A percentile compares a stretch with the other conserved stretches of the same genome.
Evolutionary conservation across 2,797 vertebrate species (phyloP).

Genomic region (Rhinophrynus dorsalis): DNA sequence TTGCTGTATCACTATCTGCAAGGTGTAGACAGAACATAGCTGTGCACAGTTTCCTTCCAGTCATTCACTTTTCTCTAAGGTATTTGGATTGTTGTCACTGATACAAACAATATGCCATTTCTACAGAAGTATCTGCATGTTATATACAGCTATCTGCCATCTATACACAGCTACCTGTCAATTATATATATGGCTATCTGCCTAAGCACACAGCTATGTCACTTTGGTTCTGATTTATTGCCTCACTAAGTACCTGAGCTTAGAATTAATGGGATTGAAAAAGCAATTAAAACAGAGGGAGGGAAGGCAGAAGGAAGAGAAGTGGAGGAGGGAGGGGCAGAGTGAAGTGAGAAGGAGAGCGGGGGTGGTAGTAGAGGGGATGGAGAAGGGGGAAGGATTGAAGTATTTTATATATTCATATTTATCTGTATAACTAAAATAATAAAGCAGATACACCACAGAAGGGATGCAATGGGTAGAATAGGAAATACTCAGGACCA

Average conservation of each 20-base stretch:
- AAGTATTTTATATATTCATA: no score
- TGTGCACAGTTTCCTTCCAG: no score
- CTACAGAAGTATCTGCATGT: neutral
- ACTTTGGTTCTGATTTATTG: conserved; percentile 43
- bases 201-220: conserved; percentile 22
- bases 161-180: conserved; percentile 8
- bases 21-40: no score
- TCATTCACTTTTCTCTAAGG: no score
- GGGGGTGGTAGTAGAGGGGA: neutral
- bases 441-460: no score
- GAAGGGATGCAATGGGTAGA: no score
- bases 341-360: neutral
- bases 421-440: no score
- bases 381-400: neutral
- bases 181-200: conserved; percentile 20
- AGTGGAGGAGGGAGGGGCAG: neutral
- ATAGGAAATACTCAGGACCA: neutral
- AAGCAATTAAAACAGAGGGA: conserved; percentile 25
- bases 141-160: neutral
- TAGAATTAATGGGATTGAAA: conserved; percentile 49
- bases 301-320: neutral
- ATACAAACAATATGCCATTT: no score
- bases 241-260: conserved; percentile 44
- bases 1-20: no score
- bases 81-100: no score